Evolutionary conservation across 2,888 invertebrate species (phyloP).

Genomic region (Hipparchia sbordonii): DNA sequence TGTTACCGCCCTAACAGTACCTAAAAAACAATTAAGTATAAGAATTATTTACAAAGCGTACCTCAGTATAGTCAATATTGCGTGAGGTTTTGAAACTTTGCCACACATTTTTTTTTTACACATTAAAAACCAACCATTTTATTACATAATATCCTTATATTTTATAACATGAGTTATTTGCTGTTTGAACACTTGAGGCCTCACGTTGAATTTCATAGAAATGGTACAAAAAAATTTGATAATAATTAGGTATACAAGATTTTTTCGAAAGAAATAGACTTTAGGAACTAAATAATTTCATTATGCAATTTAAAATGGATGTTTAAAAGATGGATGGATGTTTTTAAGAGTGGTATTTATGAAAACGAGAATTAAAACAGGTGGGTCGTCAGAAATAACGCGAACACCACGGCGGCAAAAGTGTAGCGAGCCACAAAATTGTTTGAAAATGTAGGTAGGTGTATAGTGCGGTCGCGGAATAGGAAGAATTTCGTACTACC

Average conservation of each 20-base stretch:
- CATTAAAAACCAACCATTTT: constrained; percentile 52
- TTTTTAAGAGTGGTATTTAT: background rate
- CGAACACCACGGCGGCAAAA: too few species aligned
- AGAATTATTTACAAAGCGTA: constrained; percentile 76
- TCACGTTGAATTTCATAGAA: constrained; percentile 43
- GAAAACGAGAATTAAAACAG: too few species aligned
- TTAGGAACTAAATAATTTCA: constrained; percentile 20
- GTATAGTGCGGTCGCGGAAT: too few species aligned
- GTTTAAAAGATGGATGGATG: too few species aligned
- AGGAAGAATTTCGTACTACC: too few species aligned
- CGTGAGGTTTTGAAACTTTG: constrained; percentile 54
- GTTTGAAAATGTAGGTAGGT: too few species aligned
- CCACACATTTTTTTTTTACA: constrained; percentile 52
- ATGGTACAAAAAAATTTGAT: constrained; percentile 12
- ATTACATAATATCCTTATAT: constrained; percentile 45
- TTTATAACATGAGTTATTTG: constrained; percentile 44
- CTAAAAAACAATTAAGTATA: constrained; percentile 71
- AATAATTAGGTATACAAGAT: constrained; percentile 27
- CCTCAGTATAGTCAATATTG: constrained; percentile 59
- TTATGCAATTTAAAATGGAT: constrained; percentile 1
- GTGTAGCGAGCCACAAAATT: too few species aligned
- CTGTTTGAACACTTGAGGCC: constrained; percentile 73
- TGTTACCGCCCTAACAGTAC: constrained; percentile 47
- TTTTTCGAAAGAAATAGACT: constrained; percentile 21
- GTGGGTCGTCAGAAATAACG: too few species aligned